These are phyloP conservation scores for Onychomys leucogaster DNA, from an alignment of 2,797 vertebrate species.

Conservation along the genomic window DNA sequence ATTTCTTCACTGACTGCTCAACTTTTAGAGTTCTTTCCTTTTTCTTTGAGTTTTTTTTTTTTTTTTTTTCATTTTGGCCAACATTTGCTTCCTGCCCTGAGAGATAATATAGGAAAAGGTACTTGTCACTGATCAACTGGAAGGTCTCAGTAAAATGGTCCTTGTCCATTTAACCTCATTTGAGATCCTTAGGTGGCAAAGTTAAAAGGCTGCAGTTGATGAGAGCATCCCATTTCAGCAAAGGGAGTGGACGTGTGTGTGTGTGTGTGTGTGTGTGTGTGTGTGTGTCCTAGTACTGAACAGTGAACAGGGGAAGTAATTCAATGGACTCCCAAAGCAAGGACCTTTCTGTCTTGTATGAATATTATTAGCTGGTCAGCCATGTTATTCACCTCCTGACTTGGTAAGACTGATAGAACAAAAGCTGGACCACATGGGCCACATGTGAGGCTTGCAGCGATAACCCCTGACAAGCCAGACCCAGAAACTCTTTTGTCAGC, in stretches of 20 bases:
- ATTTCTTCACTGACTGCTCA: background rate
- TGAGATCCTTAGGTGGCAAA: background rate
- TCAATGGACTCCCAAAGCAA: background rate
- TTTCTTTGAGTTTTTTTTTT: background rate
- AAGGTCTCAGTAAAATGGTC: background rate
- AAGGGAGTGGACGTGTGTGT: background rate
- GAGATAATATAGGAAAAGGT: background rate
- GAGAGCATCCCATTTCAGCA: background rate
- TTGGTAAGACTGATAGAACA: slow-evolving; percentile 84
- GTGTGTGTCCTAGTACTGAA: background rate
- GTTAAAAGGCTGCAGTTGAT: background rate
- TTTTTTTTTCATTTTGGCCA: background rate
- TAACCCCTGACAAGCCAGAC: slow-evolving; percentile 67
- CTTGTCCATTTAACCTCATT: background rate
- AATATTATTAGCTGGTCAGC: slow-evolving; percentile 61
- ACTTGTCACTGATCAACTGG: background rate
- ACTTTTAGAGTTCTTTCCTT: slow-evolving; percentile 17
- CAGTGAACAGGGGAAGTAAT: background rate
- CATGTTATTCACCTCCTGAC: slow-evolving; percentile 72
- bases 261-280: background rate
- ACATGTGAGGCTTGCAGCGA: slow-evolving; percentile 64
- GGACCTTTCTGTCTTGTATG: background rate
- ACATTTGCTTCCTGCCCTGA: background rate
- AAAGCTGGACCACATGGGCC: slow-evolving; percentile 78
- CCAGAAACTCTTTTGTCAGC: slow-evolving; percentile 70